Evolutionary conservation across 2,113 vertebrate species (phyloP), one percentile per base, ranked within the genome.

Genomic region (Brachyhypopomus occidentalis): DNA sequence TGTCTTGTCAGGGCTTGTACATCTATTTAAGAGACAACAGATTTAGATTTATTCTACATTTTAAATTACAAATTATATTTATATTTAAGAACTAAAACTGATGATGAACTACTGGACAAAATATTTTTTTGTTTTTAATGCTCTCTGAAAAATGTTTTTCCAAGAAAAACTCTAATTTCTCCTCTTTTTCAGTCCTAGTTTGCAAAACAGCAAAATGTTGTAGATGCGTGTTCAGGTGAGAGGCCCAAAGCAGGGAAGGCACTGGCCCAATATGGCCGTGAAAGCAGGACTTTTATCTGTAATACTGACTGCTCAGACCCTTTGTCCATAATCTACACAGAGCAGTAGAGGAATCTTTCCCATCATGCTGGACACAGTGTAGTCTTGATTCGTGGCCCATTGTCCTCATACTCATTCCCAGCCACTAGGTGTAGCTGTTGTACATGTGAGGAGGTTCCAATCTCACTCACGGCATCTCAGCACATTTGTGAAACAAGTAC

Each of bases 401-500:
- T 8, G 41, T 23, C 34, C 20, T 75, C 22, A 20, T 25, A 4
- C n/a, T 41, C 36, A n/a, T n/a, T 70, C 19, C 0, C 1, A 22
- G 59, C 45, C 83, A 80, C 83, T 48, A 66, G 73, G 73, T 77
- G 83, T 36, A 72, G 67, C 78, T 84, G 59, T 84, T 77, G 83
- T 58, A 77, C 73, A 80, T 2, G 67, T 6, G 3, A 6, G 9
- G 25, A 63, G 27, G 8, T 52, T 5, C 4, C 55, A 64, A 59
- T 66, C 45, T 38, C 12, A 14, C 19, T 34, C 30, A 36, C 16
- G 34, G 67, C 62, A 22, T 22, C 25, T 8, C 25, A 75, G 14
- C 30, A 52, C 14, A 20, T 22, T 6, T 30, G 36, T 12, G 34
- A n/a, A 27, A 67, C 34, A 41, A 34, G 9, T 3, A 36, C 30